phyloP scores from a whole-genome alignment of 2,113 vertebrate genomes.

The Zosterops pallidus region DNA sequence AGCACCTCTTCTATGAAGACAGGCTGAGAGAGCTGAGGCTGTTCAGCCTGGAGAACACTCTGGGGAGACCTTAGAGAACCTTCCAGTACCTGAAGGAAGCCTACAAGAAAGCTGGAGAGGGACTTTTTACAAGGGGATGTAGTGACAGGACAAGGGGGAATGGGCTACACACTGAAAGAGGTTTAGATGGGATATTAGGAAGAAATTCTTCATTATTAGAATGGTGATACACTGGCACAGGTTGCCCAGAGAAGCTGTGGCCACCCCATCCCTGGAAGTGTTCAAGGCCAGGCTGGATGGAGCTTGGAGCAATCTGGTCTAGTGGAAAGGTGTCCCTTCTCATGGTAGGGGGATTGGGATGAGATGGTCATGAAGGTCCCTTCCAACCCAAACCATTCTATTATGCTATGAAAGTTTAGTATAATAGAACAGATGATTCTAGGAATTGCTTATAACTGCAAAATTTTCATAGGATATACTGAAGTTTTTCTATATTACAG shows the following conservation, averaged over 20 bases:
- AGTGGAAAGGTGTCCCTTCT: not conserved
- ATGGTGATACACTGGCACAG: not conserved
- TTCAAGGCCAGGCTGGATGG: not conserved
- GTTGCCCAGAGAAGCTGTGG: not conserved
- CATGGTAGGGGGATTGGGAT: not conserved
- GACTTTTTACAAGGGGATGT: no score
- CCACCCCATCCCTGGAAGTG: no score
- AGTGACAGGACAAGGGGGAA: no score
- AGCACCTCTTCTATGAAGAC: no score
- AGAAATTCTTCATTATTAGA: not conserved
- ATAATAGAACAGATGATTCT: not conserved
- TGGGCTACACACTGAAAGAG: no score
- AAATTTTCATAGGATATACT: not conserved
- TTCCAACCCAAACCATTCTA: not conserved
- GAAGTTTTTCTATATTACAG: not conserved
- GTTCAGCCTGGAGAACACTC: no score
- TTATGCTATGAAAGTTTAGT: not conserved
- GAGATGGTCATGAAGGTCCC: not conserved
- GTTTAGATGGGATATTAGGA: not conserved
- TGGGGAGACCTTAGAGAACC: no score
- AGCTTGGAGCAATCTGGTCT: not conserved
- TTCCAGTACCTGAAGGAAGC: no score
- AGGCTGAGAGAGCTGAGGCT: no score
- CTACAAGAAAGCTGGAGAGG: no score
- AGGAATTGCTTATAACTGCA: not conserved